Evolutionary conservation across 1,140 invertebrate species (phyloP), one percentile per base, ranked within the genome.

Genomic region (Drosophila sturtevanti): DNA sequence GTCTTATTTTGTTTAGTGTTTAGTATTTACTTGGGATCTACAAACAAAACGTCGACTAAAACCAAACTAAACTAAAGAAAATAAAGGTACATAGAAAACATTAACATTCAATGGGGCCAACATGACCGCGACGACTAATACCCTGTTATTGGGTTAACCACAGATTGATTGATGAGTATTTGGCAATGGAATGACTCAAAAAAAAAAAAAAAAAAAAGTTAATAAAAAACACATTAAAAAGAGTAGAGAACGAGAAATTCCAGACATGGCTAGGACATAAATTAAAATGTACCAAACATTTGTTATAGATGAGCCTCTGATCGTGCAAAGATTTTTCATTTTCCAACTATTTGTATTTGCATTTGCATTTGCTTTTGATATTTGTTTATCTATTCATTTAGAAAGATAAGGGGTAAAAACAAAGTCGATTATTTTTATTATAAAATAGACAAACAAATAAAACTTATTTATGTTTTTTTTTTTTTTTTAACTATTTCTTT

Each of bases 1-100:
- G 16, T 44, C 41, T 16, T 6, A 44, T 44, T 44, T 44, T 21
- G 16, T 21, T 48, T 48, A 48, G 41, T 48, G 41, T 11, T 11
- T 48, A 75, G 72, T 78, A 78, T 75, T 78, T 78, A 78, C 66
- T 70, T 77, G 75, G 61, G 18, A 59, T 18, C 16, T 6, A 71
- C 58, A 24, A 66, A 66, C 35, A 61, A 63, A 60, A 44, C 38
- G 51, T 61, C 68, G 65, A 73, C 70, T 68, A 77, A n/a, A n/a
- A 73, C 64, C 70, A 61, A 56, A 77, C 68, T 59, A 69, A 65
- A 72, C 27, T 31, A 68, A 38, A 52, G 41, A 64, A 77, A 70
- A 74, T 70, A 77, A 69, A 70, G 56, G 56, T 38, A 38, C 11
- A 24, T 24, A 37, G 21, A 24, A 38, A 48, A 21, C 21, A 16